Evolutionary conservation across 2,888 invertebrate genomes (phyloP).

Genomic region (Anorthoa munda): DNA sequence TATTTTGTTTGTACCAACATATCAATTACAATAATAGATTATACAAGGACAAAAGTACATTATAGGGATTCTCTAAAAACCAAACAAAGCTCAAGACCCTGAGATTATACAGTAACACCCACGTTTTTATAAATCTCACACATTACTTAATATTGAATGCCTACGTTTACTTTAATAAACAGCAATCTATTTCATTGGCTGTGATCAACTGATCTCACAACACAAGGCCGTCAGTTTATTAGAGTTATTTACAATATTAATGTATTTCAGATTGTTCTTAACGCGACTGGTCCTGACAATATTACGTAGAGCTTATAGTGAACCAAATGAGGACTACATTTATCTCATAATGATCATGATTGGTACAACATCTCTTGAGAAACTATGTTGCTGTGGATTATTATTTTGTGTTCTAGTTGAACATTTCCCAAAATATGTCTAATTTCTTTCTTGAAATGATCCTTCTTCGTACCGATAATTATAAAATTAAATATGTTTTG

Average conservation of each 20-base stretch:
- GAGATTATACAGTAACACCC: neutral
- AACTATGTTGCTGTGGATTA: neutral
- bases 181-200: neutral
- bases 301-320: constrained; percentile 3
- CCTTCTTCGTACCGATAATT: no score
- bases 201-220: neutral
- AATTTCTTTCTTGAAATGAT: no score
- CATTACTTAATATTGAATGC: neutral
- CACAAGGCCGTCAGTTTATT: constrained; percentile 17
- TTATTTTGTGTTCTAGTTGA: neutral
- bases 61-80: no score
- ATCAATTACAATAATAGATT: neutral
- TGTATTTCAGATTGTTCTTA: constrained; percentile 28
- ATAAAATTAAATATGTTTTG: no score
- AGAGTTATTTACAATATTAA: constrained; percentile 30
- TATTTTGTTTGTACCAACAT: neutral
- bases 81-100: no score
- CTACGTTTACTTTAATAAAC: neutral
- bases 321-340: constrained; percentile 8
- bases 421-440: no score
- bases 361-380: neutral
- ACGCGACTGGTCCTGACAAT: constrained; percentile 14
- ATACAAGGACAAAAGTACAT: constrained; percentile 8
- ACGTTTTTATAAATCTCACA: constrained; percentile 2
- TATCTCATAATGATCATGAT: constrained; percentile 27